A percentile compares a stretch with the other conserved stretches of the same genome.
These are phyloP conservation scores for Heteronetta atricapilla DNA, from an alignment of 2,113 vertebrate genomes.

Conservation along the genomic window DNA sequence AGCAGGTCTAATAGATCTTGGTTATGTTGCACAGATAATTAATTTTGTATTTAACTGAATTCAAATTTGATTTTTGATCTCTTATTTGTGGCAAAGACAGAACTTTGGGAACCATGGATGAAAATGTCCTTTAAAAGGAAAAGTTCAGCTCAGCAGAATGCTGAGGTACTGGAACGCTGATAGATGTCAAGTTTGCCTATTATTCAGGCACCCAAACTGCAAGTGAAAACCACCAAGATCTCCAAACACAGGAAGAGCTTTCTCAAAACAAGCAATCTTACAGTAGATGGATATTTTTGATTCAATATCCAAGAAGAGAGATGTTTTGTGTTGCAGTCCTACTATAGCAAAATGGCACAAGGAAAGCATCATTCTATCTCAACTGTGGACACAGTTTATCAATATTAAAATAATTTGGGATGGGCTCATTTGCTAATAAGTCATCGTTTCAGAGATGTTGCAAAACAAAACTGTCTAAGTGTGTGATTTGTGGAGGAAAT, in stretches of 20 bases:
- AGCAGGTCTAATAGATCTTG: background rate
- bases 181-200: background rate
- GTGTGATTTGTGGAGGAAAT: constrained; percentile 21
- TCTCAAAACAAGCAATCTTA: constrained; percentile 20
- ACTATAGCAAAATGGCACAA: constrained; percentile 37
- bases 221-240: background rate
- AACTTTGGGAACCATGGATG: background rate
- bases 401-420: constrained; percentile 57
- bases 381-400: background rate
- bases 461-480: constrained; percentile 41
- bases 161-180: background rate
- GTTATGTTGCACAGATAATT: constrained; percentile 1
- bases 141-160: background rate
- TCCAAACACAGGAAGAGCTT: background rate
- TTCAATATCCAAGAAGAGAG: constrained; percentile 50
- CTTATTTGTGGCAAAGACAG: background rate
- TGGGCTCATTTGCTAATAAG: constrained; percentile 32
- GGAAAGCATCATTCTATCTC: background rate
- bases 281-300: background rate
- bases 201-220: background rate
- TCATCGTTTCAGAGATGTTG: background rate
- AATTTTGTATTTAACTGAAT: background rate
- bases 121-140: background rate
- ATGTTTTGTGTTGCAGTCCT: constrained; percentile 47
- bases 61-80: background rate